Evolutionary conservation across 1,140 invertebrate genomes (phyloP).

Genomic region (Eueides isabella): DNA sequence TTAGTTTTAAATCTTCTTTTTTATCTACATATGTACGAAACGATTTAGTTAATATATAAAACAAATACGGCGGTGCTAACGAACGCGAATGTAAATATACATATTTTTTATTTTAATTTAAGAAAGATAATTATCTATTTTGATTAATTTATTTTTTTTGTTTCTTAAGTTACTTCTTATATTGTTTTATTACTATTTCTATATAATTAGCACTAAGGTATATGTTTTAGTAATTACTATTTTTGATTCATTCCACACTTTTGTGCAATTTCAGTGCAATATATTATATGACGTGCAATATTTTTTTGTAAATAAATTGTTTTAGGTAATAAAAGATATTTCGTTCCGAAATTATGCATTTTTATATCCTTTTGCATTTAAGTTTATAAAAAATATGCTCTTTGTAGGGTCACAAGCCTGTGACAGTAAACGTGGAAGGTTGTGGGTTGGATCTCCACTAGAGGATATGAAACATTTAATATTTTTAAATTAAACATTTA

Average conservation of each 20-base stretch:
- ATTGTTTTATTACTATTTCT: slow-evolving; percentile 23
- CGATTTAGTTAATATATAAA: slow-evolving; percentile 25
- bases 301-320: slow-evolving; percentile 44
- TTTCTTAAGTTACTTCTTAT: slow-evolving; percentile 17
- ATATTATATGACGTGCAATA: slow-evolving; percentile 37
- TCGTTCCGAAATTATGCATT: background rate
- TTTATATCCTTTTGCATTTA: background rate
- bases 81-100: background rate
- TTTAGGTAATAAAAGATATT: background rate
- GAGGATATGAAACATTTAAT: no score
- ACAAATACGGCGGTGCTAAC: background rate
- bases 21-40: slow-evolving; percentile 30
- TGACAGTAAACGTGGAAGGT: no score
- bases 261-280: slow-evolving; percentile 54
- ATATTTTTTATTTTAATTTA: background rate
- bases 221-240: background rate
- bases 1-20: slow-evolving; percentile 32
- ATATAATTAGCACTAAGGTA: background rate
- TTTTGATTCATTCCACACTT: slow-evolving; percentile 26
- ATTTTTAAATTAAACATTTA: no score
- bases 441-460: no score
- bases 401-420: no score
- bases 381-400: background rate
- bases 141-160: background rate
- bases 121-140: background rate